Evolutionary conservation across 2,113 vertebrate genomes (phyloP), one percentile per base, ranked within the genome.

Genomic region (Boulengeromyrus knoepffleri): DNA sequence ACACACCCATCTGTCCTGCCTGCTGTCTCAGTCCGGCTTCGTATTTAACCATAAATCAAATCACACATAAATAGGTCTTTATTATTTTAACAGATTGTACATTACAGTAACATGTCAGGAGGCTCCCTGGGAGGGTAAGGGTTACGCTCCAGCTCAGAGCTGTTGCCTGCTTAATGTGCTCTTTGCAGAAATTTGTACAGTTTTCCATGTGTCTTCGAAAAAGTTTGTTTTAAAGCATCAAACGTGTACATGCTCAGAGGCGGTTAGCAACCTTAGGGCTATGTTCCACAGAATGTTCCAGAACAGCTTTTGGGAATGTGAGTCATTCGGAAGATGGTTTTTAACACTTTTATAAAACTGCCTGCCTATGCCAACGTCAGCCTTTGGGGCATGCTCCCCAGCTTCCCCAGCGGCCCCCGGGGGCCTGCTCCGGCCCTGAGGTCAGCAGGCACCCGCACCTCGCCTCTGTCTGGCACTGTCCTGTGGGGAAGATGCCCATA

Each of bases 221-320:
- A 80, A 80, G 74, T 80, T 80, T 36, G 74, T 80, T 39, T 80
- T 17, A 80, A 80, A 80, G 36, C 74, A 80, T 80, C 74, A 80
- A 80, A 80, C 15, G 17, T 42, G 74, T 19, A 80, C 74, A 80
- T 42, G 74, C 74, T 80, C 74, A 80, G 36, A 80, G 36, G 74
- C 13, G 13, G 74, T 80, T 39, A 80, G 74, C 36, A 80, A 80
- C 74, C 74, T 80, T 42, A 17, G 36, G 74, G 74, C 74, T 17
- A 36, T 80, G 36, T 80, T 80, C 74, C 36, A 39, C 74, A 42
- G 74, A 80, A 80, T 80, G 74, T 80, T 80, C 74, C 74, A 80
- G 74, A 80, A 12, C 27, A 31, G n/a, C 62, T 24, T 31, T 70
- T 31, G 62, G 62, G 62, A 80, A 80, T 19, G 74, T 80, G 74